Evolutionary conservation across 1,140 invertebrate species (phyloP), one percentile per base, ranked within the genome.

Genomic region (Meloidogyne floridensis): DNA sequence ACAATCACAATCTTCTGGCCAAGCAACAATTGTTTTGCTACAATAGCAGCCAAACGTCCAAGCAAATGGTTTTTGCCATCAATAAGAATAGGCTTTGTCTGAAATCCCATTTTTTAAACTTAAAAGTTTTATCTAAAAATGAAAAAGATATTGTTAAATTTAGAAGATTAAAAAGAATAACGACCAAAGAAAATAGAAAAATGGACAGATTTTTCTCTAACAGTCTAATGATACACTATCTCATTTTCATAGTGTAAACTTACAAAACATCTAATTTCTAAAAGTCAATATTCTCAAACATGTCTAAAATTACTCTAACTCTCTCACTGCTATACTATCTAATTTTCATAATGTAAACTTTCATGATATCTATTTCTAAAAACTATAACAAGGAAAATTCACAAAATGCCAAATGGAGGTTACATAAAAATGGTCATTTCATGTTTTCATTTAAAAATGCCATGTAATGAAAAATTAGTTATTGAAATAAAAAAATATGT

Each of bases 31-130:
- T 87, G 81, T 92, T 99, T 99, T 80, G 98, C 95, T 81, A 97
- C 94, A 84, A 96, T 93, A 80, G 96, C 94, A 77, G 97, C 95
- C 90, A 99, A 92, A 82, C 97, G 94, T 85, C 97, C 98, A 84
- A 98, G 92, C 86, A 99, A 93, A 93, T 99, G 98, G 91, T 95
- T 95, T 90, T 94, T 94, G 91, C 94, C 97, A 94, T 99, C 97
- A 90, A 99, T 98, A 82, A 65, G 59, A 65, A 65, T 65, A n/a
- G 59, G 15, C 7, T 65, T 65, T 11, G 59, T 65, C n/a, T 65
- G 59, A 18, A 65, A 65, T 1, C 59, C 59, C 59, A 65, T 65
- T 6, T 65, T 15, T 59, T 32, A 32, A n/a, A 6, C 10, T 65
- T 6, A 6, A 65, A 65, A 2, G 3, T 59, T 65, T 13, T 15